Evolutionary conservation across 2,113 vertebrate species (phyloP), one percentile per base, ranked within the genome.

Genomic region (Zootoca vivipara): DNA sequence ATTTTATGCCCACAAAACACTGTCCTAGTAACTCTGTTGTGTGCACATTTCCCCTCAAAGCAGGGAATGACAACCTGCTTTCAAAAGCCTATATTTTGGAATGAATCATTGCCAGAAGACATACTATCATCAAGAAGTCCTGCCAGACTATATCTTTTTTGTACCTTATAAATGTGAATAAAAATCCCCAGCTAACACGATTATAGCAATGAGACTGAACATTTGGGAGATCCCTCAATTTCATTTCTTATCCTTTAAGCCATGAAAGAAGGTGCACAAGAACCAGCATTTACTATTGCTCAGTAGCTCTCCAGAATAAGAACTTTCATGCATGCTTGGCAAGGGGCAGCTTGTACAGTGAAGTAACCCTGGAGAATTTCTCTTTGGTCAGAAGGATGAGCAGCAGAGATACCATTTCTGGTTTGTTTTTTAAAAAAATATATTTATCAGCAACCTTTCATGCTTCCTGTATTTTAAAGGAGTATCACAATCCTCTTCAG

Each of bases 41-140:
- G 92, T 73, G 83, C 4, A 7, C 42, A 74, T 85, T 83, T 84
- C 18, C 26, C 84, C 5, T 78, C 42, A 89, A 92, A 91, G 85
- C 1, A 90, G 75, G 78, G 83, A 30, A 24, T 38, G 89, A 78
- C 46, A 91, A 79, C 65, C 28, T 86, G 65, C 38, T 35, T 72
- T 28, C 88, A 72, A 89, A 93, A 89, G 82, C 26, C 70, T 79
- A 79, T 1, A 78, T 62, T 52, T 84, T 80, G 52, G 38, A 80
- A 80, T 79, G 69, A 89, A 89, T 65, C 38, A 30, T 84, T 84
- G 67, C 56, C 52, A 72, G 40, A 1, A 83, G 84, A 88, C 6
- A 42, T 42, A 7, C 64, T 70, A 70, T 40, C 7, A 75, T 18
- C 73, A 67, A 15, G 79, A 88, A 91, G 80, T 69, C 28, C 78